Conservation (phyloP, 2,888 invertebrate genomes). For the Tolmerus cingulatus region DNA sequence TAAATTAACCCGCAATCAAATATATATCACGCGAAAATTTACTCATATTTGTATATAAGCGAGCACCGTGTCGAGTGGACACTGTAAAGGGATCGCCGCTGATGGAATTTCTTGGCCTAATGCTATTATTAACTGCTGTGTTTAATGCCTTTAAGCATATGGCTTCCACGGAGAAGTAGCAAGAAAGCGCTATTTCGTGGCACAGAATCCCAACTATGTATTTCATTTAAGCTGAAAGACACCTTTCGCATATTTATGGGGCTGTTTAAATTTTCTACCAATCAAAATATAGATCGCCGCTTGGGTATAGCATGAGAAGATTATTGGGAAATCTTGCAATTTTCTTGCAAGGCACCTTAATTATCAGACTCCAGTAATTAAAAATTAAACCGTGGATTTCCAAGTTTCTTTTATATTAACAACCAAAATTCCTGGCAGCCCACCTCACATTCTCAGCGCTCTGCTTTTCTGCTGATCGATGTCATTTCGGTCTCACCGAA, state of each 20-base stretch:
- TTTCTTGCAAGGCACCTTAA: background rate
- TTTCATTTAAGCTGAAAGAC: background rate
- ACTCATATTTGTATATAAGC: background rate
- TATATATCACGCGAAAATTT: conserved; percentile 17
- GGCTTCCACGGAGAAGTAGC: background rate
- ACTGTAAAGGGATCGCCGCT: background rate
- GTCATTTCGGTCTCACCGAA: background rate
- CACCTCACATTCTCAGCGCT: background rate
- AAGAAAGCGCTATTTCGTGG: background rate
- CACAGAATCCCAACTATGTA: background rate
- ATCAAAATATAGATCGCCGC: background rate
- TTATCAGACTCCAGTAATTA: background rate
- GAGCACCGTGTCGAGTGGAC: background rate
- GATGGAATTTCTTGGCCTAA: background rate
- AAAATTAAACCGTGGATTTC: background rate
- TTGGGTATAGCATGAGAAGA: background rate
- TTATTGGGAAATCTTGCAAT: background rate
- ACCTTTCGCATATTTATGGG: conserved; percentile 8
- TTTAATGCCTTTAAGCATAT: background rate
- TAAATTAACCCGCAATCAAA: conserved; percentile 33
- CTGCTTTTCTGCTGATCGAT: background rate
- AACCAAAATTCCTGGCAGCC: background rate
- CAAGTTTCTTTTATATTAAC: background rate
- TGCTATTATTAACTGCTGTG: background rate
- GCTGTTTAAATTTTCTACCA: background rate